Percentiles rank a stretch among this genome's conserved stretches.
Conservation (phyloP, 2,888 invertebrate species). For the Digitonthophagus gazella region DNA sequence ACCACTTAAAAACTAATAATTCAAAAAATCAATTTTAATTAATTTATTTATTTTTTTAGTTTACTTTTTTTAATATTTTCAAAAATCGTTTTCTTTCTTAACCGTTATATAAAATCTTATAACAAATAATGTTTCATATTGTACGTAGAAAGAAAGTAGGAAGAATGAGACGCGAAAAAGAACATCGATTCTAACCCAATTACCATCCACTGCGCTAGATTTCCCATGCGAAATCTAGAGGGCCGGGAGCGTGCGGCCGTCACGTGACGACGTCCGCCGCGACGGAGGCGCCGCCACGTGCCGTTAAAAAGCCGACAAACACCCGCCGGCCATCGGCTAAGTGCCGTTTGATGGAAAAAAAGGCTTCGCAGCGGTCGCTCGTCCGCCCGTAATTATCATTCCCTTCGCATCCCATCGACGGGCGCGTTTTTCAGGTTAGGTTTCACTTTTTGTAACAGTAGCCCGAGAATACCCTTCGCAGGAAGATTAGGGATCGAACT, state of each 20-base stretch:
- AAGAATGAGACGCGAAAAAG: conserved; percentile 30
- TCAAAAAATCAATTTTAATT: no score
- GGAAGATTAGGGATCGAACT: no score
- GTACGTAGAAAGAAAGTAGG: no score
- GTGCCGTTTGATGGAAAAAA: conserved; percentile 34
- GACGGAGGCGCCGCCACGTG: conserved; percentile 35
- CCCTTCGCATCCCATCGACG: not conserved
- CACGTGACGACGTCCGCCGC: conserved; percentile 36
- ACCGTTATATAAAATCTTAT: no score
- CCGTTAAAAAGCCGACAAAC: conserved; percentile 39
- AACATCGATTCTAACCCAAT: conserved; percentile 41
- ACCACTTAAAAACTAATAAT: no score
- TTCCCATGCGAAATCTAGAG: conserved; percentile 38
- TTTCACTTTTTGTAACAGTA: not conserved
- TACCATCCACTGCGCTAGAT: conserved; percentile 36
- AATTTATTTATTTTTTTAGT: no score
- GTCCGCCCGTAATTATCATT: not conserved
- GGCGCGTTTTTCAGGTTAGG: not conserved
- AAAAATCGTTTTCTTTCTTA: no score
- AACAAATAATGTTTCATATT: no score
- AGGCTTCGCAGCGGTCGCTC: conserved; percentile 9
- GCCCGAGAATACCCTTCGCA: no score
- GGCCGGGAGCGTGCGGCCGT: conserved; percentile 22
- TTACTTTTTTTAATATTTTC: no score
- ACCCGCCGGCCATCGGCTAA: conserved; percentile 36